phyloP scores from a whole-genome alignment of 2,797 vertebrate genomes.

The Sebastes taczanowskii region DNA sequence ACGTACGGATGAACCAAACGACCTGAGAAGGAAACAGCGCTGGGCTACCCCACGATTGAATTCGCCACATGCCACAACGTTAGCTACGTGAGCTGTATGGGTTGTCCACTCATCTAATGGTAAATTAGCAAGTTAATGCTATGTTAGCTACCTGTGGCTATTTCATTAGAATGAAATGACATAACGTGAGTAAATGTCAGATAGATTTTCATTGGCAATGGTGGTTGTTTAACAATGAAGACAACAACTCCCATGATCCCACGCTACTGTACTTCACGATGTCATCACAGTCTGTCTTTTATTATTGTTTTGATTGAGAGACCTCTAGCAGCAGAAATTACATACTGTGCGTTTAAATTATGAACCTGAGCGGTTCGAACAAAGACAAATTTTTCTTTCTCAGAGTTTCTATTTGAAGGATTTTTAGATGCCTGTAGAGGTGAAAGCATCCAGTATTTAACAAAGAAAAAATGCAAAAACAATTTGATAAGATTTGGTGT shows the following conservation, averaged over 20 bases:
- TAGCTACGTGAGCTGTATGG: not conserved
- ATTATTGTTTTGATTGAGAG: not conserved
- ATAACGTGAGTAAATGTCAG: not conserved
- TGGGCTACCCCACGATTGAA: not conserved
- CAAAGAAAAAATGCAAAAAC: not conserved
- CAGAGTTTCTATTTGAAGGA: not conserved
- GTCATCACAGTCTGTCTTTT: not conserved
- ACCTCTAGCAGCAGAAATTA: no score
- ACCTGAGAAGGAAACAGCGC: not conserved
- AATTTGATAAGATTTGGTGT: no score
- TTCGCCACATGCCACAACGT: not conserved
- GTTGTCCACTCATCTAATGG: not conserved
- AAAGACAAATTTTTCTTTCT: not conserved
- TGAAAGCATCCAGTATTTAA: not conserved
- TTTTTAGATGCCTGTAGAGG: not conserved
- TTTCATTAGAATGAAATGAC: not conserved
- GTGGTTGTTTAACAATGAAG: no score
- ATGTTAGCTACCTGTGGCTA: not conserved
- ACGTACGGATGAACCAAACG: not conserved
- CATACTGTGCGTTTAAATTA: not conserved
- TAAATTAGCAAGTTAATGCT: no score
- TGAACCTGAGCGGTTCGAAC: not conserved
- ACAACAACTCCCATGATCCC: no score
- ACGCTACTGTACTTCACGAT: not conserved
- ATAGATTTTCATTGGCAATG: no score